Percentiles rank a stretch among this genome's conserved stretches.
Conservation (phyloP, 2,797 vertebrate genomes). For the Basileuterus tristriatus region DNA sequence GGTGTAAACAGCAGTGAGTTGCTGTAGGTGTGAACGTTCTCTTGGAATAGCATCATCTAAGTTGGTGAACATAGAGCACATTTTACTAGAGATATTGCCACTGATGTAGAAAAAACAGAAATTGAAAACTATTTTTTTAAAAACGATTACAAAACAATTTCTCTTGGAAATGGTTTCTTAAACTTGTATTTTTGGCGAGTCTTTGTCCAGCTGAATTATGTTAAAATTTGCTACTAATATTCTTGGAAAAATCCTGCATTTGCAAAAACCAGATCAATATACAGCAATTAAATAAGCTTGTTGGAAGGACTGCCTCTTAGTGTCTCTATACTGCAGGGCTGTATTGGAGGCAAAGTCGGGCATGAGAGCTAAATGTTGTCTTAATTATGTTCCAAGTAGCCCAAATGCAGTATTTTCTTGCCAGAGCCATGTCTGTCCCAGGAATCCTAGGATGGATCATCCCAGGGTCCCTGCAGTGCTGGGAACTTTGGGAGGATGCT, state of each 20-base stretch:
- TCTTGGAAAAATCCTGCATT: background rate
- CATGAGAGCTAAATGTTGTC: background rate
- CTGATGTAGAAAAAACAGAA: background rate
- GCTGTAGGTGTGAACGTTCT: background rate
- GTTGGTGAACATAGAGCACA: background rate
- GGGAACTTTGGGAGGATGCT: background rate
- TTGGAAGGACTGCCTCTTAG: background rate
- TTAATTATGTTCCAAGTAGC: background rate
- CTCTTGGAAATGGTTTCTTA: background rate
- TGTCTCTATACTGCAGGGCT: background rate
- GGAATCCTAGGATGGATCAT: background rate
- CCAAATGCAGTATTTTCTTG: background rate
- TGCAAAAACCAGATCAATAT: background rate
- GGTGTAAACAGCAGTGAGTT: background rate
- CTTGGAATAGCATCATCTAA: background rate
- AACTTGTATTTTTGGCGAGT: background rate
- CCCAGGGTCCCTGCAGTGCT: background rate
- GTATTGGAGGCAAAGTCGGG: background rate
- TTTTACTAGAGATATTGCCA: background rate
- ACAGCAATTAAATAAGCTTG: background rate
- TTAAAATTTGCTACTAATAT: background rate
- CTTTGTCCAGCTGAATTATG: background rate
- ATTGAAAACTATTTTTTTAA: background rate
- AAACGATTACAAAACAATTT: background rate
- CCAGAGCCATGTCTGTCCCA: background rate